Evolutionary conservation across 2,888 invertebrate species (phyloP), one percentile per base, ranked within the genome.

Genomic region (Aricia artaxerxes): DNA sequence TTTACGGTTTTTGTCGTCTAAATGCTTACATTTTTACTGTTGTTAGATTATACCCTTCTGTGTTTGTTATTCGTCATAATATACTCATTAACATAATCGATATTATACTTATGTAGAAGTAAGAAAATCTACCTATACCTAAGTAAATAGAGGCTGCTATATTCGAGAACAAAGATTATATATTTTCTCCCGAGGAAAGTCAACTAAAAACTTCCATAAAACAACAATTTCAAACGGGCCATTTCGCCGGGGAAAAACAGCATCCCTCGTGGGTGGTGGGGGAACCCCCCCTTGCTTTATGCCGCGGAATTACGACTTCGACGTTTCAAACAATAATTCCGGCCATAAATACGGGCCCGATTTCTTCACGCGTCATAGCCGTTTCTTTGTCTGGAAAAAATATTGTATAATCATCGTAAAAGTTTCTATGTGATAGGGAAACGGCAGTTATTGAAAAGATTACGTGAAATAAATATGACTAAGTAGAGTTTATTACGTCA

Each of bases 161-260:
- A 86, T 82, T 82, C 85, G 87, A 84, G 16, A 79, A 88, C 88
- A 91, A 89, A 91, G 89, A 92, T 92, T 89, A 92, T 92, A 90
- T 90, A 92, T 91, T 92, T 91, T 90, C 90, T 89, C 90, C 88
- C 88, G 88, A 85, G 90, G 90, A 89, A 93, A 94, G 93, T 94
- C 93, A 93, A 94, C 94, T 94, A 94, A 94, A 94, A 94, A 94
- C 90, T 94, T 90, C 93, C 94, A 94, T 94, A 94, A 94, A 94
- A 94, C 93, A 94, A 93, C 94, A 93, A 94, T 94, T 94, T 94
- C 89, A 91, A 94, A 93, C 91, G 92, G 92, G 93, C 94, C 92
- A 94, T 94, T 94, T 93, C 92, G 89, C 89, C 84, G 91, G 89
- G 90, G 94, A 92, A 94, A 94, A 93, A 93, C 93, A 93, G 92